Evolutionary conservation across 2,113 vertebrate genomes (phyloP), one percentile per base, ranked within the genome.

Genomic region (Barbus barbus): DNA sequence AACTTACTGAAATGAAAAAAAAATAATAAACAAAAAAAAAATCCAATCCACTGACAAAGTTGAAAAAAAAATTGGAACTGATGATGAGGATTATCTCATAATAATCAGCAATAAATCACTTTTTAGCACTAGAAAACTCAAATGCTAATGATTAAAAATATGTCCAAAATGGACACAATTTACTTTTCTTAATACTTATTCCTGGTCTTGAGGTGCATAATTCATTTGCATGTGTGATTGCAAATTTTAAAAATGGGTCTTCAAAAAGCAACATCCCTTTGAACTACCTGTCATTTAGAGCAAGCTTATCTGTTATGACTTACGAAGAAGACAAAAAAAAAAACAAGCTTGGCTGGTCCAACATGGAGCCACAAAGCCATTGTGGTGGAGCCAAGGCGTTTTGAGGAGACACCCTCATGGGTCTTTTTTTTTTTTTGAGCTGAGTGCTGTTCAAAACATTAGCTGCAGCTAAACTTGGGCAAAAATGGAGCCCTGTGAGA

Each of bases 401-500:
- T 60, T 79, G 3, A 77, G 60, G 38, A 81, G 75, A 67, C 79
- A 77, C 61, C 79, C 72, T 69, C 12, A 44, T 3, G 41, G 3
- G 41, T 1, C 9, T 44, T 44, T 2, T 44, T 44, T 44, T 2
- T 44, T 89, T 9, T 44, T 46, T 72, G 81, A 80, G 46, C 72
- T 22, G 53, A 46, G 26, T 48, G 65, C 78, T 33, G 26, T 41
- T 74, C 58, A 58, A 46, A 76, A 14, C 44, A n/a, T 33, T 48
- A 56, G 5, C 69, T 48, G 65, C 78, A 14, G 18, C 86, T 82
- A 83, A 88, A 86, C 81, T 82, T 84, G 87, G 88, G 83, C 9
- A 38, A 84, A 88, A 87, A 86, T 90, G 89, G 89, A 88, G 85
- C 88, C 86, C 87, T 58, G 44, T 44, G 83, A 84, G 91, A 91